Conservation (phyloP, 2,113 vertebrate genomes). For the Orcinus orca region DNA sequence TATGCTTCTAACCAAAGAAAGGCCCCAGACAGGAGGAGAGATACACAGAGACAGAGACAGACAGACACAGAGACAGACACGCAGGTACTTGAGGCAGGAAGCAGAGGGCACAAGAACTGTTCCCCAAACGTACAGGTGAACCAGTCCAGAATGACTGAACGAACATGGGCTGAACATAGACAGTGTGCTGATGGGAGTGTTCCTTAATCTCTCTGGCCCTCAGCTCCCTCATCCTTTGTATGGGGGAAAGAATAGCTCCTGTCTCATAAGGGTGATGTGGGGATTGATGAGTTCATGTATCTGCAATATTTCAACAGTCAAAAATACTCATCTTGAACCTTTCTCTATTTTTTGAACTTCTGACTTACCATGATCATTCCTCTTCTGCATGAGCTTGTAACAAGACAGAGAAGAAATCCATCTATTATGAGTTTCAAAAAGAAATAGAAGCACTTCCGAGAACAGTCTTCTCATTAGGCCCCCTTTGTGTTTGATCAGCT, state of each 20-base stretch:
- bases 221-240: background rate
- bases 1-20: background rate
- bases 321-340: background rate
- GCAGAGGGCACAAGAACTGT: background rate
- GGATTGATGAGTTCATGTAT: background rate
- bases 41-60: background rate
- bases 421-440: background rate
- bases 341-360: background rate
- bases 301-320: background rate
- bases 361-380: background rate
- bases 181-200: background rate
- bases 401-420: background rate
- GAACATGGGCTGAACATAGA: accelerated
- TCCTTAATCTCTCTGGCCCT: background rate
- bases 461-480: background rate
- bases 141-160: background rate
- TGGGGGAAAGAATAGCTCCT: background rate
- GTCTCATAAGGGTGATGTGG: background rate
- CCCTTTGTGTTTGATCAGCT: background rate
- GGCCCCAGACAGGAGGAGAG: background rate
- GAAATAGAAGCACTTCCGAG: background rate
- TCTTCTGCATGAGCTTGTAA: slow-evolving; percentile 1
- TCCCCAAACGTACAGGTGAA: background rate
- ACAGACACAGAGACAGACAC: background rate
- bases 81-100: background rate